Evolutionary conservation across 2,797 vertebrate genomes (phyloP).

Genomic region (Decapterus maruadsi): DNA sequence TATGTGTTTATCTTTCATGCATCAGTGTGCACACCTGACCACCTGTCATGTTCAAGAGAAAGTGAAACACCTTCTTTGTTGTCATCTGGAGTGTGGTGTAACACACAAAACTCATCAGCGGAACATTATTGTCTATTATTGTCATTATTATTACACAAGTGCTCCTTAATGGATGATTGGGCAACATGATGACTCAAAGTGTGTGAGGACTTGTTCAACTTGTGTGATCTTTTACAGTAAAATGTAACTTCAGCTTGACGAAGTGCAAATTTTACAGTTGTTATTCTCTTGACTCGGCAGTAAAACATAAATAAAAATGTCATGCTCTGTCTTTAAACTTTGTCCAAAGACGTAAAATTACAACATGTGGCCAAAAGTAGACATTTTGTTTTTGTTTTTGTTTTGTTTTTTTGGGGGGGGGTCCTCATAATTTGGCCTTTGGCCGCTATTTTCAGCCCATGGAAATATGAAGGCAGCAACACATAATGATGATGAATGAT

Average conservation of each 20-base stretch:
- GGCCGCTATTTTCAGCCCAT: neutral
- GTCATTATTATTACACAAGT: too few relatives aligned
- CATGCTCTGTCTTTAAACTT: neutral
- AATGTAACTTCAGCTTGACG: neutral
- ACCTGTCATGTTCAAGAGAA: too few relatives aligned
- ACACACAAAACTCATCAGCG: too few relatives aligned
- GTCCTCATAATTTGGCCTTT: neutral
- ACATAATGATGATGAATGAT: neutral
- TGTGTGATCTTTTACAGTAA: neutral
- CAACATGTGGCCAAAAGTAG: neutral
- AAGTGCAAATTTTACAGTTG: neutral
- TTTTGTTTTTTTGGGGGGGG: neutral
- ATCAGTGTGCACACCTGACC: too few relatives aligned
- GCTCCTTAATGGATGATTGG: too few relatives aligned
- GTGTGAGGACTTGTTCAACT: neutral
- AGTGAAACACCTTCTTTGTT: too few relatives aligned
- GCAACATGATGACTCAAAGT: neutral
- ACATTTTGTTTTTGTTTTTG: neutral
- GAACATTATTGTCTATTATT: too few relatives aligned
- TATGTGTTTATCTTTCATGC: too few relatives aligned
- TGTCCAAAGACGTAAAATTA: neutral
- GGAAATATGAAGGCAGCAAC: neutral
- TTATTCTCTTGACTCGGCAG: neutral
- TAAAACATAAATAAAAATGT: neutral
- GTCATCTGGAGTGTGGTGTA: too few relatives aligned